Base-by-base conservation (phyloP, 2,888 invertebrate species). In the Agrenia bidenticulata region DNA sequence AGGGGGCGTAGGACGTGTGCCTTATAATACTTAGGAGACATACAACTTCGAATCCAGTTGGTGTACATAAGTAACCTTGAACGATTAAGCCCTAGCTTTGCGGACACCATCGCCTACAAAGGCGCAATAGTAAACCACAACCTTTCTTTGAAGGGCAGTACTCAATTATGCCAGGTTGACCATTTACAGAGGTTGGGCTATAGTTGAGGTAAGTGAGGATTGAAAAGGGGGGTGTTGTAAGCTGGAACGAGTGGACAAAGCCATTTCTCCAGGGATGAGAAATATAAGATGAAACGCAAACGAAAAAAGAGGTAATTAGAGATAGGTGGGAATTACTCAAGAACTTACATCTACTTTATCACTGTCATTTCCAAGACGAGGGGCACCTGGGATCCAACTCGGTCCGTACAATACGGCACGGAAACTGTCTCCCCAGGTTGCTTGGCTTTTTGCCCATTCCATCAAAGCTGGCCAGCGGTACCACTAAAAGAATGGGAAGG, bases 341-440 rank as follows among this genome's bases (percentile, higher is more conserved):
- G 19, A 15, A 45, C 75, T 55, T 82, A 92, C 92, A 77, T 90
- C 87, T 53, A 90, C 82, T 80, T 92, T 89, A 77, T 88, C 85
- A 59, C 86, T 86, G 53, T 88, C 87, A 13, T 86, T 82, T 11
- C 93, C 93, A 0, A 89, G 83, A 71, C 92, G 81, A 0, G 88
- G 86, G 54, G 85, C 85, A 0, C 92, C 92, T 0, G 92, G 92
- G 70, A 85, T 82, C 93, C 93, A 94, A 77, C 93, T 93, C 0
- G 94, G 94, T 0, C 94, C 94, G 81, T 88, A 91, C 78, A 91
- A 85, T 0, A 91, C 77, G 0, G 89, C 88, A 11, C 84, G 84
- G 19, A 92, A 76, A 78, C 88, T 89, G 78, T 92, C 82, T 0
- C 79, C 80, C 81, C 86, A 84, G 0, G 81, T 83, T 21, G 83